A percentile compares a stretch with the other conserved stretches of the same genome.
Conservation (phyloP, 2,113 vertebrate species). For the Spilogale gracilis region DNA sequence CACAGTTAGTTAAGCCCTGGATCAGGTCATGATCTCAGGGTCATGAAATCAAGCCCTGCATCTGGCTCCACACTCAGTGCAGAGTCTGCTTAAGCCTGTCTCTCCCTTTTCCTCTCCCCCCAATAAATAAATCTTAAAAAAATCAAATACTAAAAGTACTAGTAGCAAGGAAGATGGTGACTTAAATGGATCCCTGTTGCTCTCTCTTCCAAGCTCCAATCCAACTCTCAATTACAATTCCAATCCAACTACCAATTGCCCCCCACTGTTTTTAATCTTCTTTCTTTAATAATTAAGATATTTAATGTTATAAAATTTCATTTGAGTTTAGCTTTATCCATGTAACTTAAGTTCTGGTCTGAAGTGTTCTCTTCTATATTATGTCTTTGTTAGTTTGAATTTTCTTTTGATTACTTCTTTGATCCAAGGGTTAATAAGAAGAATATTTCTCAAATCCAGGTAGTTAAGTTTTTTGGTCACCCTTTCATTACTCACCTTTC, state of each 20-base stretch:
- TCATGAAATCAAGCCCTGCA: background rate
- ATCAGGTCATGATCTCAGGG: background rate
- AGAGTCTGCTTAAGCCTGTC: background rate
- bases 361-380: background rate
- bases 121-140: background rate
- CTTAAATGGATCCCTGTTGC: background rate
- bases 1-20: background rate
- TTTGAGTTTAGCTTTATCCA: background rate
- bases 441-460: background rate
- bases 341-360: background rate
- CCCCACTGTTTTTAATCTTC: background rate
- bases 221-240: background rate
- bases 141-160: background rate
- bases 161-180: background rate
- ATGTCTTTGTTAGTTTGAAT: background rate
- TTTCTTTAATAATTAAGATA: constrained; percentile 32
- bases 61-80: background rate
- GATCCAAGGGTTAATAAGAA: background rate
- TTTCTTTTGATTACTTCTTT: constrained; percentile 33
- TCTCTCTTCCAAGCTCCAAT: background rate
- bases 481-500: background rate
- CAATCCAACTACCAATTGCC: background rate
- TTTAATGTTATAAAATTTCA: background rate
- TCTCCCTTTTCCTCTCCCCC: background rate
- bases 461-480: background rate